phyloP scores from a whole-genome alignment of 2,797 vertebrate species.

The Pangasius macronema region DNA sequence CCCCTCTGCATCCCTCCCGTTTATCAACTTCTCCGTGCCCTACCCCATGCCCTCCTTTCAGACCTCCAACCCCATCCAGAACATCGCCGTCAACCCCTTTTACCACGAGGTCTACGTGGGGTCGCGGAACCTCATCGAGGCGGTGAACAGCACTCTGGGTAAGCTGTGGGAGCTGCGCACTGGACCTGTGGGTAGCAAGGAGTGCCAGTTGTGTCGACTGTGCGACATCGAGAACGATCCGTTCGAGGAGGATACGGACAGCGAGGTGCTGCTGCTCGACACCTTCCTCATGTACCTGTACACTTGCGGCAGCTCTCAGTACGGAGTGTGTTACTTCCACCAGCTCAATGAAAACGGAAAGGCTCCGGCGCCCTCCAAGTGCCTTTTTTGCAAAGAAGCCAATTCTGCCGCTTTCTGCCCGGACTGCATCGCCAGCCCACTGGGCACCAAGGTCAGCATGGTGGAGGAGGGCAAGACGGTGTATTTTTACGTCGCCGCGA shows the following conservation, averaged over 20 bases:
- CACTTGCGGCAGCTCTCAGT: conserved; percentile 84
- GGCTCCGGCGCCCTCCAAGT: conserved; percentile 70
- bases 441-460: conserved; percentile 86
- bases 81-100: conserved; percentile 75
- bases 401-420: conserved; percentile 82
- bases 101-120: conserved; percentile 80
- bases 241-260: conserved; percentile 70
- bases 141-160: conserved; percentile 64
- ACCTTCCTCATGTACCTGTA: conserved; percentile 83
- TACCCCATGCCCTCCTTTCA: conserved; percentile 83
- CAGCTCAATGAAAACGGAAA: conserved; percentile 66
- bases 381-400: conserved; percentile 76
- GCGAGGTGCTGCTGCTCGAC: conserved; percentile 83
- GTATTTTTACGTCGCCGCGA: conserved; percentile 88
- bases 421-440: conserved; percentile 88
- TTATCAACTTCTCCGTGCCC: conserved; percentile 80
- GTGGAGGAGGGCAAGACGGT: conserved; percentile 78
- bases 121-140: conserved; percentile 80
- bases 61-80: conserved; percentile 78
- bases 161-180: conserved; percentile 77
- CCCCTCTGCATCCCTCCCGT: conserved; percentile 67
- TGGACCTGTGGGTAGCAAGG: conserved; percentile 78
- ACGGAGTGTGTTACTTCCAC: conserved; percentile 87
- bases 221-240: conserved; percentile 67
- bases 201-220: conserved; percentile 80